Conservation (phyloP, 1,140 invertebrate genomes). For the Maconellicoccus hirsutus region DNA sequence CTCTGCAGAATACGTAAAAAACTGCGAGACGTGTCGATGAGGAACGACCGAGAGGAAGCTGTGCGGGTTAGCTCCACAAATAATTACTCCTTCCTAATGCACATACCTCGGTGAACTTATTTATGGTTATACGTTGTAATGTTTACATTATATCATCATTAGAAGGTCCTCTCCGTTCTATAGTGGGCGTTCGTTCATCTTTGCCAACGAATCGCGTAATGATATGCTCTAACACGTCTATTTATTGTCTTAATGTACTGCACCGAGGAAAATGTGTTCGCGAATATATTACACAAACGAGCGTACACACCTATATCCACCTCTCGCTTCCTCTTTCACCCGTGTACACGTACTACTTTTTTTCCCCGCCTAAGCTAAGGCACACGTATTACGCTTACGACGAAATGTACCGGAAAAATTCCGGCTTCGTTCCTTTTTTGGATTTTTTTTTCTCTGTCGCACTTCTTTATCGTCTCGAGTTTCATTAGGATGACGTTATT, state of each 20-base stretch:
- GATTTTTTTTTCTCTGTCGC: no score
- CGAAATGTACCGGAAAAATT: background rate
- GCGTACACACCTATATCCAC: background rate
- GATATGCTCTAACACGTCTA: conserved; percentile 17
- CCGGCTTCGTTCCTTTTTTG: background rate
- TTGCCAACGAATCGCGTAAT: background rate
- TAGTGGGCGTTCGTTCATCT: background rate
- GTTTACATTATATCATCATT: background rate
- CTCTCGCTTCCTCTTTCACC: no score
- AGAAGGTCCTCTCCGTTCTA: background rate
- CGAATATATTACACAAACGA: conserved; percentile 14
- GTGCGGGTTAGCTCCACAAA: no score
- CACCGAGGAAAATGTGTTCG: conserved; percentile 9
- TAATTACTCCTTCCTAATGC: no score
- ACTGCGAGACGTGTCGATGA: no score
- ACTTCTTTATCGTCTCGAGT: background rate
- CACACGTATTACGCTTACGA: no score
- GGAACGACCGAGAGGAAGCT: no score
- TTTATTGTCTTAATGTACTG: conserved; percentile 13
- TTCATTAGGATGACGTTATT: background rate
- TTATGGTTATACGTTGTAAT: no score
- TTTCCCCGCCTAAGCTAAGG: no score
- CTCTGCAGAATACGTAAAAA: no score
- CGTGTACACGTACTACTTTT: no score
- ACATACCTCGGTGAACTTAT: no score